These are phyloP conservation scores for Oreochromis spilurus DNA, from an alignment of 2,113 vertebrate species.

Conservation along the genomic window DNA sequence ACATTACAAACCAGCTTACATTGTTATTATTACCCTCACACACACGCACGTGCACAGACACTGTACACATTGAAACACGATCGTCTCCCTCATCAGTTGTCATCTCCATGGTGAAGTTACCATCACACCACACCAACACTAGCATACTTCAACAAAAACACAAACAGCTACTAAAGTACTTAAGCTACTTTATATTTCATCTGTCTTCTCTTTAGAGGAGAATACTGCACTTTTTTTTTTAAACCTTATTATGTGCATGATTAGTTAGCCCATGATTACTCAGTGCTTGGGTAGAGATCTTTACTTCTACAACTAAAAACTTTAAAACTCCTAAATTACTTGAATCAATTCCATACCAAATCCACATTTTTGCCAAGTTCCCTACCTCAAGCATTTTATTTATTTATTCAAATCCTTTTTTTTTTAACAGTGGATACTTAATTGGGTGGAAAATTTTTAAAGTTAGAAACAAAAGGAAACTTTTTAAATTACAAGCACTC, in stretches of 20 bases:
- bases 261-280: not conserved
- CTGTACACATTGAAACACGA: not conserved
- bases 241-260: not conserved
- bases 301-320: not conserved
- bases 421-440: not conserved
- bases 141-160: not conserved
- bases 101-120: not conserved
- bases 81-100: not conserved
- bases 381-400: not conserved
- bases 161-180: not conserved
- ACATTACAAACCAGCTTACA: not conserved
- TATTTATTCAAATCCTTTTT: not conserved
- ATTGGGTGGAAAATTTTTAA: not conserved
- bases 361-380: not conserved
- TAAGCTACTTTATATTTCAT: not conserved
- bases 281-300: not conserved
- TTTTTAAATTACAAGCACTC: not conserved
- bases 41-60: not conserved
- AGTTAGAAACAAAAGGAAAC: not conserved
- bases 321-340: not conserved
- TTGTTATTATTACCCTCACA: constrained; percentile 4
- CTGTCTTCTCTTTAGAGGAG: not conserved
- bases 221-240: not conserved
- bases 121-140: not conserved
- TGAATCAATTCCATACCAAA: not conserved